phyloP scores from a whole-genome alignment of 1,140 invertebrate genomes.

The Drosophila oshimai region DNA sequence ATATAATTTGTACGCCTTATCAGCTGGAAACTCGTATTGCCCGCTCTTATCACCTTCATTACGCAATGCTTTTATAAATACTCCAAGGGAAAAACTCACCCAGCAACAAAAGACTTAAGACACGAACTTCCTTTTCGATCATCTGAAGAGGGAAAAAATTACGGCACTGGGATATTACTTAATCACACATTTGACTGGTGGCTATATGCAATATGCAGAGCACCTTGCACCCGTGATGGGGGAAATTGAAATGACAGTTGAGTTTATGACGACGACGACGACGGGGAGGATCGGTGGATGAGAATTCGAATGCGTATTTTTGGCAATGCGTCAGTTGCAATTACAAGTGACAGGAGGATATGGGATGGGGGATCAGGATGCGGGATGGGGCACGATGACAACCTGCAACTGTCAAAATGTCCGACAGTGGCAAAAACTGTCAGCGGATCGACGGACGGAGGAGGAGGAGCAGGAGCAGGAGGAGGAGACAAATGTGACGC shows the following conservation, averaged over 20 bases:
- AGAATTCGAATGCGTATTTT: constrained; percentile 47
- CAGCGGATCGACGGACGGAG: too few species aligned
- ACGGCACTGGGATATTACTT: constrained; percentile 62
- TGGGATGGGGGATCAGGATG: not conserved
- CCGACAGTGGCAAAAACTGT: constrained; percentile 75
- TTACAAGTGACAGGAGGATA: constrained; percentile 65
- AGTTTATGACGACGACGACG: constrained; percentile 56
- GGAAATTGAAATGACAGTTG: constrained; percentile 74
- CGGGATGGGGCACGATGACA: constrained; percentile 61
- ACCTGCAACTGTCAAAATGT: constrained; percentile 77
- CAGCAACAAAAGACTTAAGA: constrained; percentile 61
- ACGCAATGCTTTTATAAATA: constrained; percentile 40
- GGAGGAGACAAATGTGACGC: constrained; percentile 76
- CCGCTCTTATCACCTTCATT: constrained; percentile 36
- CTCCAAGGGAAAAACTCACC: constrained; percentile 21
- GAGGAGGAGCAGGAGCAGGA: too few species aligned
- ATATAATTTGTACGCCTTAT: constrained; percentile 43
- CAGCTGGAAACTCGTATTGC: constrained; percentile 30
- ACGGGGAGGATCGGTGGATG: constrained; percentile 9
- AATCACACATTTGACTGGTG: constrained; percentile 52
- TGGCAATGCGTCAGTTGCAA: constrained; percentile 78
- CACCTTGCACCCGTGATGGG: constrained; percentile 60
- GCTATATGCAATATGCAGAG: constrained; percentile 5
- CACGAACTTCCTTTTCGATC: constrained; percentile 48
- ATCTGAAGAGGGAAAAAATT: constrained; percentile 31